phyloP scores from a whole-genome alignment of 2,888 invertebrate species.

The Ennomos fuscantarius region DNA sequence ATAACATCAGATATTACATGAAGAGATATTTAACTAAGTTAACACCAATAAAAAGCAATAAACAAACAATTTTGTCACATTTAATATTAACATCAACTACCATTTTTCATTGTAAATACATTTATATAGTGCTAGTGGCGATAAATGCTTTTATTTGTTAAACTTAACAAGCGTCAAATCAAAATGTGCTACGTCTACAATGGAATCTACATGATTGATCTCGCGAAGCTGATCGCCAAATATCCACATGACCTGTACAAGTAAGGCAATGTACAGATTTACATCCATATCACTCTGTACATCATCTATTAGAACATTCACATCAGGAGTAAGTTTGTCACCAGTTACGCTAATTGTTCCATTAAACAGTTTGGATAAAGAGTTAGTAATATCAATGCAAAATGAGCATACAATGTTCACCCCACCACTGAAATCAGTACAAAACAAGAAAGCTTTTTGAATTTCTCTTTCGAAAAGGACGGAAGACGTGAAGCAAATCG shows the following conservation, averaged over 20 bases:
- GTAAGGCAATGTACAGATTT: constrained; percentile 73
- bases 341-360: constrained; percentile 53
- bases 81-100: constrained; percentile 63
- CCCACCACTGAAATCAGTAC: constrained; percentile 35
- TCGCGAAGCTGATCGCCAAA: constrained; percentile 82
- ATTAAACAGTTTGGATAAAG: constrained; percentile 47
- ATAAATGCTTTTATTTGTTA: constrained; percentile 50
- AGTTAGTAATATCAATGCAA: constrained; percentile 44
- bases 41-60: constrained; percentile 65
- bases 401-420: constrained; percentile 38
- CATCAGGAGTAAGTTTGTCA: constrained; percentile 39
- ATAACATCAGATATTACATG: constrained; percentile 57
- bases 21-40: constrained; percentile 50
- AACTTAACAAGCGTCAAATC: constrained; percentile 67
- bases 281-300: constrained; percentile 56
- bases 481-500: constrained; percentile 80
- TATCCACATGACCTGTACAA: constrained; percentile 85
- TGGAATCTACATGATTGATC: constrained; percentile 64
- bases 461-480: constrained; percentile 72
- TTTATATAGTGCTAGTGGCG: constrained; percentile 60
- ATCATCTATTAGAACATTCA: constrained; percentile 52
- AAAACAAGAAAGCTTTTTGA: constrained; percentile 47
- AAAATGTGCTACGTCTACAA: constrained; percentile 66
- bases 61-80: constrained; percentile 59
- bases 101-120: constrained; percentile 80